Evolutionary conservation across 37 sponge, comb jelly and placozoan genomes (phyloP).

Genomic region (Hexactinellida sp.): DNA sequence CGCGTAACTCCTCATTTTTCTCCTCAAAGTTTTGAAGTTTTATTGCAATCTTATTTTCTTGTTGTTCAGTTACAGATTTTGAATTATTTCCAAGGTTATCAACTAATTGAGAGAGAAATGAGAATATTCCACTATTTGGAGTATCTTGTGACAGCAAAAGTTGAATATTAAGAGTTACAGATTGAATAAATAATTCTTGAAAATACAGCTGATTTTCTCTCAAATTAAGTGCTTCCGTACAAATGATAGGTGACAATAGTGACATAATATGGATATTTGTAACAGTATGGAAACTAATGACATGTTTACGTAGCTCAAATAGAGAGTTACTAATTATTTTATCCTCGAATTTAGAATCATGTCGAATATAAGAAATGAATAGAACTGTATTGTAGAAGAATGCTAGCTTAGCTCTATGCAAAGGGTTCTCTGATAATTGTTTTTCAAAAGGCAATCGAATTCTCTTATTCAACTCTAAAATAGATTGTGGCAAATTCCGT

Average conservation of each 20-base stretch:
- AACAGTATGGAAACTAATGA: not conserved
- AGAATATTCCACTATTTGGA: not conserved
- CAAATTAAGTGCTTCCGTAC: not conserved
- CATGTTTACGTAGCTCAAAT: not conserved
- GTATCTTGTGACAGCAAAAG: not conserved
- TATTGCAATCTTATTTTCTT: not conserved
- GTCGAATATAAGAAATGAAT: not conserved
- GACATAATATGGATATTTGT: not conserved
- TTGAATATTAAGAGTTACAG: not conserved
- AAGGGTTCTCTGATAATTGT: not conserved
- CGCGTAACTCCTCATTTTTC: not conserved
- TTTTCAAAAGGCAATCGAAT: not conserved
- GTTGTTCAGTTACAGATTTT: not conserved
- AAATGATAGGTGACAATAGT: not conserved
- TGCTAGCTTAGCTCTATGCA: not conserved
- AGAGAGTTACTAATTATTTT: not conserved
- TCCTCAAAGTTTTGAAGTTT: not conserved
- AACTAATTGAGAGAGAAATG: not conserved
- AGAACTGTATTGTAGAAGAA: not conserved
- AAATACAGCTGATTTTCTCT: not conserved
- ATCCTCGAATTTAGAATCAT: not conserved
- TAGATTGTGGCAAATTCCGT: not conserved
- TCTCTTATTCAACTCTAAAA: not conserved
- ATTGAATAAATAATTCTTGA: not conserved
- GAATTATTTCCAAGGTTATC: not conserved